Percentiles rank a stretch among this genome's conserved stretches.
Conservation (phyloP, 1,140 invertebrate genomes). For the Idris sp. region DNA sequence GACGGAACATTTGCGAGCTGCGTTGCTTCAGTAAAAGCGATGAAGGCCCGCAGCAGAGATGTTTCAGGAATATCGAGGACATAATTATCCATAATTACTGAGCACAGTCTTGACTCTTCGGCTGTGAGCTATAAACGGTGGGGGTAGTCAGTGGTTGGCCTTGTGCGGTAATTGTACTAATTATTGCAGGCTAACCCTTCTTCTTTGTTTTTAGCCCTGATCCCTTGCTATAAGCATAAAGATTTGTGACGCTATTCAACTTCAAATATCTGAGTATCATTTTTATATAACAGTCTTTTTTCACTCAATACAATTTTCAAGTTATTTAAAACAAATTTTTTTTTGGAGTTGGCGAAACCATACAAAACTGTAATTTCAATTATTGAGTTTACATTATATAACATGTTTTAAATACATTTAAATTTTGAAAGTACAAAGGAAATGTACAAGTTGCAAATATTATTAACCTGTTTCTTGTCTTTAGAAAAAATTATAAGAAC, state of each 20-base stretch:
- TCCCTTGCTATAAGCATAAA: slow-evolving; percentile 36
- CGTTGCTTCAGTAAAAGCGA: slow-evolving; percentile 40
- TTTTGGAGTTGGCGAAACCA: too few species aligned
- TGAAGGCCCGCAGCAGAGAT: slow-evolving; percentile 66
- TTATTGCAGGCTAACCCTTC: slow-evolving; percentile 71
- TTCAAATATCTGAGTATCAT: not conserved
- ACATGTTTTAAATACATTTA: too few species aligned
- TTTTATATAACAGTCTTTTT: too few species aligned
- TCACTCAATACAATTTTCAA: too few species aligned
- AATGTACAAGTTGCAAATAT: too few species aligned
- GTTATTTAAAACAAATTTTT: too few species aligned
- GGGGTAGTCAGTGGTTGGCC: slow-evolving; percentile 73
- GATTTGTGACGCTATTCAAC: slow-evolving; percentile 24
- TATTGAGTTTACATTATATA: too few species aligned
- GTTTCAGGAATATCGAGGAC: slow-evolving; percentile 77
- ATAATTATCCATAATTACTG: slow-evolving; percentile 77
- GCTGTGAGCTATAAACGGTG: slow-evolving; percentile 55
- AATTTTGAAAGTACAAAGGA: too few species aligned
- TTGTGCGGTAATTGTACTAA: slow-evolving; percentile 77
- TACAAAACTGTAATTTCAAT: too few species aligned
- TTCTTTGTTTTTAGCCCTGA: slow-evolving; percentile 32
- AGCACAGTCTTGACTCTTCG: slow-evolving; percentile 73
- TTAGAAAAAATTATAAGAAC: too few species aligned
- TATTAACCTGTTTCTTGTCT: too few species aligned
- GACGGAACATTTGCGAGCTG: slow-evolving; percentile 54